Evolutionary conservation across 2,113 vertebrate genomes (phyloP).

Genomic region (Anhinga rufa): DNA sequence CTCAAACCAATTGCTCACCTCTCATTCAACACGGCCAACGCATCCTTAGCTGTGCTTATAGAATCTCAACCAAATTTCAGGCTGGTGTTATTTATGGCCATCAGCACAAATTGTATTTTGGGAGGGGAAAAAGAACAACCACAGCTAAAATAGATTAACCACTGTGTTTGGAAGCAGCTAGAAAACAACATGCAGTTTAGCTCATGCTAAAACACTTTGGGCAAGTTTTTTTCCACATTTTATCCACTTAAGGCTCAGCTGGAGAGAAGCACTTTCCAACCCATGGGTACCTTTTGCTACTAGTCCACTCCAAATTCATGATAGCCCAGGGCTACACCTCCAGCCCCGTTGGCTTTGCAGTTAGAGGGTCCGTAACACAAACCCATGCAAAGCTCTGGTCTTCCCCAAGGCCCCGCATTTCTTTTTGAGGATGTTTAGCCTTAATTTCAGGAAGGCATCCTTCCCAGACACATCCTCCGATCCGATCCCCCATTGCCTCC

Average conservation of each 20-base stretch:
- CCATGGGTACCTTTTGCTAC: rapidly evolving
- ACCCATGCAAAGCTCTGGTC: background rate
- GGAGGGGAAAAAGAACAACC: background rate
- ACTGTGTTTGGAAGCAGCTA: background rate
- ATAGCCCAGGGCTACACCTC: background rate
- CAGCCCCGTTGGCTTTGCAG: rapidly evolving
- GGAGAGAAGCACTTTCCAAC: background rate
- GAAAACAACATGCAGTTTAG: background rate
- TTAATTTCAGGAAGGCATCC: background rate
- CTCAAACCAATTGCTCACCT: background rate
- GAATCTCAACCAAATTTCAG: too few relatives aligned
- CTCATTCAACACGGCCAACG: background rate
- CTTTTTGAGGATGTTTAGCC: background rate
- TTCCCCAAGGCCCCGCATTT: background rate
- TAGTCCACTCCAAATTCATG: background rate
- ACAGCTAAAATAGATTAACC: background rate
- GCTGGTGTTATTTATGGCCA: background rate
- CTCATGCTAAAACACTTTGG: background rate
- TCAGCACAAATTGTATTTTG: background rate
- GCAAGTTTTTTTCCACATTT: background rate
- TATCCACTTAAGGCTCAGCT: background rate
- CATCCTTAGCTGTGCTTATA: background rate
- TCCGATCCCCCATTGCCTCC: background rate
- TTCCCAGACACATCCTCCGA: background rate
- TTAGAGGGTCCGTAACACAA: background rate